A percentile compares a stretch with the other conserved stretches of the same genome.
These are phyloP conservation scores for Narcine bancroftii DNA, from an alignment of 2,113 vertebrate species.

Conservation along the genomic window DNA sequence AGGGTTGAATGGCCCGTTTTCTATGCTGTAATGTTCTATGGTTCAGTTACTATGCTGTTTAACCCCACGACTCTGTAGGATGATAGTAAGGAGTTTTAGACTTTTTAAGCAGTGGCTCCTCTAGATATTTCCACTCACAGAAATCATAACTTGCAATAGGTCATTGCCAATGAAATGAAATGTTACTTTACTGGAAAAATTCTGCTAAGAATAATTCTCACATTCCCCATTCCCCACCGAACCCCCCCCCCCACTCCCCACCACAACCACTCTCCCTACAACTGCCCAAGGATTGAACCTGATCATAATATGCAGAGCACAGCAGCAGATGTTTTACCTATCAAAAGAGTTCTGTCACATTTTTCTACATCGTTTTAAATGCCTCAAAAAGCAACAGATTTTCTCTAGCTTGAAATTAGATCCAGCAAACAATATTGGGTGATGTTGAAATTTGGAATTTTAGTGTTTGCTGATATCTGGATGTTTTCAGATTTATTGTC, in stretches of 20 bases:
- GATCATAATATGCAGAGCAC: background rate
- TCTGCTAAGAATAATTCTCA: background rate
- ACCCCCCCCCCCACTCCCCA: no score
- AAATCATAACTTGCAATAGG: background rate
- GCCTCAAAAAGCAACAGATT: background rate
- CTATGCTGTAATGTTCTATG: no score
- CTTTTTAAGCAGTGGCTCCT: background rate
- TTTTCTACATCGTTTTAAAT: background rate
- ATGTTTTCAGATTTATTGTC: no score
- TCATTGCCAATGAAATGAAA: background rate
- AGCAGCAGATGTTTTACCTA: background rate
- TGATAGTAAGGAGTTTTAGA: no score
- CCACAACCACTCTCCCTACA: background rate
- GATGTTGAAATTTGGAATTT: background rate
- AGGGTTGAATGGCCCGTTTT: no score
- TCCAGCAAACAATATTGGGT: background rate
- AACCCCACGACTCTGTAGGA: no score
- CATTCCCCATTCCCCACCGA: no score
- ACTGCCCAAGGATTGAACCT: background rate
- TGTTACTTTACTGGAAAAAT: background rate
- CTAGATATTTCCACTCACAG: background rate
- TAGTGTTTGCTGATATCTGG: background rate
- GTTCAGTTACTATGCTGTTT: no score
- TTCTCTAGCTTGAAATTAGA: background rate
- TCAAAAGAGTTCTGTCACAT: background rate